Evolutionary conservation across 2,797 vertebrate species (phyloP).

Genomic region (Sebastes vulpes): DNA sequence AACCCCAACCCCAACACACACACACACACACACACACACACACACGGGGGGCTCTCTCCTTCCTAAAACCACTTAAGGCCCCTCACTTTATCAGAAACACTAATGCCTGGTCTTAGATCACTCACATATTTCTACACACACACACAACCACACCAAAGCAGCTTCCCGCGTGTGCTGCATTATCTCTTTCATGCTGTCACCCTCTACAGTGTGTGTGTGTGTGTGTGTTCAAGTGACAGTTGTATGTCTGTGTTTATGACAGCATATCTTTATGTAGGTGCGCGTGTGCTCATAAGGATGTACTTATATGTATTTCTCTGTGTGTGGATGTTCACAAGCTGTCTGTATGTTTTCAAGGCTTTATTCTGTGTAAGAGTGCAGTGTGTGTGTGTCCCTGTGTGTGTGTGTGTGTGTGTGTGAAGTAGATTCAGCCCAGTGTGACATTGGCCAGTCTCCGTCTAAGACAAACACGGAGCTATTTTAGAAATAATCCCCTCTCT

Average conservation of each 20-base stretch:
- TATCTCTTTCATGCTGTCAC: constrained; percentile 65
- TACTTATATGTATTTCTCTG: constrained; percentile 20
- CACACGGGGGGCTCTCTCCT: constrained; percentile 44
- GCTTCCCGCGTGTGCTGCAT: constrained; percentile 47
- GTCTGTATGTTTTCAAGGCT: constrained; percentile 36
- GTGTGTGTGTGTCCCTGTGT: neutral
- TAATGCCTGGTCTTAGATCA: constrained; percentile 74
- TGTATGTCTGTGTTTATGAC: constrained; percentile 20
- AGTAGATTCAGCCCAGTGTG: constrained; percentile 54
- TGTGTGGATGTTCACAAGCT: constrained; percentile 48
- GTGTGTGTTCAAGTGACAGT: constrained; percentile 19
- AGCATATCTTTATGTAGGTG: constrained; percentile 24
- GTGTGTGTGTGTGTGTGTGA: constrained; percentile 34
- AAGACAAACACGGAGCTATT: constrained; percentile 80
- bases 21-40: constrained; percentile 29
- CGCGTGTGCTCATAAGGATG: constrained; percentile 22
- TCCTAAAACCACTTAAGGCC: constrained; percentile 77
- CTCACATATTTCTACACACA: constrained; percentile 50
- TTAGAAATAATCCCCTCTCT: constrained; percentile 69
- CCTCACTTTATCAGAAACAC: constrained; percentile 75
- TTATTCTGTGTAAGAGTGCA: constrained; percentile 1
- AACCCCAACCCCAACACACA: constrained; percentile 34
- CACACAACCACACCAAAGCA: constrained; percentile 20
- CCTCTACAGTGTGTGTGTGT: constrained; percentile 21
- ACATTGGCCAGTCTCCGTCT: constrained; percentile 72